Evolutionary conservation across 2,888 invertebrate genomes (phyloP), one percentile per base, ranked within the genome.

Genomic region (Lepidocyrtinus sp.): DNA sequence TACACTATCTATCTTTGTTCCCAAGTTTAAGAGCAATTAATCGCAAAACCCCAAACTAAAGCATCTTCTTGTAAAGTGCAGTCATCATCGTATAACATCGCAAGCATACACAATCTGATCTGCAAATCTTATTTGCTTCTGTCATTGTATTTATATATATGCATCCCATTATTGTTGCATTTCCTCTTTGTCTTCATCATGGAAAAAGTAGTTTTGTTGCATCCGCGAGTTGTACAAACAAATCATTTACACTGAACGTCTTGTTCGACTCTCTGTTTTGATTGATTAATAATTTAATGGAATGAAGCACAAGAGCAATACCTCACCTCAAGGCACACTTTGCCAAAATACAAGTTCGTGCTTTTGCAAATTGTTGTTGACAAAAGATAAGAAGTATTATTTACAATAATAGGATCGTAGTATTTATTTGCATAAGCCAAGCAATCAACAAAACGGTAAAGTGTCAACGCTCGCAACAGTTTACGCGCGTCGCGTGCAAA

Each of bases 391-490:
- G 36, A 36, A 36, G 36, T 36, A 36, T n/a, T n/a, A n/a, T 36
- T 36, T 36, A 36, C 36, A 36, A 36, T 36, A 36, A 36, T 36
- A 36, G 36, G 36, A 36, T 36, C 36, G 36, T 36, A n/a, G n/a
- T n/a, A 36, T 36, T 36, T 36, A 36, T 36, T 36, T 36, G 36
- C 36, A 36, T 36, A 36, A 36, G 36, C 36, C 12, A 36, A 36
- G 36, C 36, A 36, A 36, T 36, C 36, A 36, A 26, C 50, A 65
- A 75, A 63, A 61, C 12, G 36, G 5, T 67, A 62, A 72, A 79
- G 69, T 79, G 79, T 79, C 79, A 79, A 74, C 73, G 78, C 62
- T 78, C 77, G 77, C 72, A 64, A n/a, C n/a, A n/a, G n/a, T n/a
- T n/a, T n/a, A n/a, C n/a, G n/a, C n/a, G 68, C 25, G 12, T 50